Conservation (phyloP, 2,888 invertebrate genomes). For the Ametastegia equiseti region DNA sequence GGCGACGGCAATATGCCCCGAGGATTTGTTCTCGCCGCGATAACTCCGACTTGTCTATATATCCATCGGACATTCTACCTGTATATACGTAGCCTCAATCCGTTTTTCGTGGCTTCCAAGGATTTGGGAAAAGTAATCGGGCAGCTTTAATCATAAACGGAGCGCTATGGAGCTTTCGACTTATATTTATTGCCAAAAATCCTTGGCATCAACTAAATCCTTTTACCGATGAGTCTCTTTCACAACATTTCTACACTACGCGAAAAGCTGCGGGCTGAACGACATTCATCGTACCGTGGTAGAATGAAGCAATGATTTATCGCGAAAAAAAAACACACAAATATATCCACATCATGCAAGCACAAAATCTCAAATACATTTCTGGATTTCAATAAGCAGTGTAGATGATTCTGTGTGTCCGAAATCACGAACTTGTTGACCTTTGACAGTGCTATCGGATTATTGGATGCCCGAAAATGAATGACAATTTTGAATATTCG, state of each 20-base stretch:
- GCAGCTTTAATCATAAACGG: constrained; percentile 33
- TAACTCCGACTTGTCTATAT: neutral
- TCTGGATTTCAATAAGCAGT: too few relatives aligned
- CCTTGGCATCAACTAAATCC: constrained; percentile 1
- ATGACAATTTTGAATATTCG: too few relatives aligned
- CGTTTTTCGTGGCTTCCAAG: neutral
- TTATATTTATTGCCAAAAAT: constrained; percentile 36
- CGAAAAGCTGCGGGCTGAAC: neutral
- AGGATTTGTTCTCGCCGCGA: neutral
- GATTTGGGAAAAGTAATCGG: constrained; percentile 42
- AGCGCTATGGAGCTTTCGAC: constrained; percentile 4
- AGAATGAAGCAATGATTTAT: neutral
- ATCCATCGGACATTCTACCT: neutral
- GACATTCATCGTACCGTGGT: neutral
- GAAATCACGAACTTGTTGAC: too few relatives aligned
- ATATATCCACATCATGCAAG: neutral
- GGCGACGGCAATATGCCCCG: neutral
- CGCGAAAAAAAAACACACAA: neutral
- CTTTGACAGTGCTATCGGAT: too few relatives aligned
- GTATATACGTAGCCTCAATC: neutral
- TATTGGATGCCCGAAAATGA: too few relatives aligned
- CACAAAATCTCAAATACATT: too few relatives aligned
- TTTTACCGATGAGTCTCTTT: constrained; percentile 12
- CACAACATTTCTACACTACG: neutral
- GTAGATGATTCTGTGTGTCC: too few relatives aligned